Evolutionary conservation across 2,113 vertebrate genomes (phyloP).

Genomic region (Columbina picui): DNA sequence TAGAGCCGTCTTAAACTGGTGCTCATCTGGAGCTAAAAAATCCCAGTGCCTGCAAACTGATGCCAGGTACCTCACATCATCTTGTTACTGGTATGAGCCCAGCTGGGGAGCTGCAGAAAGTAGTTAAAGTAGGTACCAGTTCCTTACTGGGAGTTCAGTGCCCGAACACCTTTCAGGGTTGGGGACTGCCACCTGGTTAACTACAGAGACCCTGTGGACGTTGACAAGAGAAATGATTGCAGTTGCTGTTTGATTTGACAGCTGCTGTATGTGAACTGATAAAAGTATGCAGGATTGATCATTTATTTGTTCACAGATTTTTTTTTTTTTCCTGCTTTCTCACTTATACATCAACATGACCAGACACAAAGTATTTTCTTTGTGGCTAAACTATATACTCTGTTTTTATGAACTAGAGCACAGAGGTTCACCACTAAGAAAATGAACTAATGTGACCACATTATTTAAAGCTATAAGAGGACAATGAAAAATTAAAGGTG

Average conservation of each 20-base stretch:
- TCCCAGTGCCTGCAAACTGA: neutral
- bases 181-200: neutral
- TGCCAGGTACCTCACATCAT: neutral
- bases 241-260: neutral
- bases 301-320: neutral
- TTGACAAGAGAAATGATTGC: neutral
- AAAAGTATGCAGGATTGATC: neutral
- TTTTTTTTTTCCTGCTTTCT: neutral
- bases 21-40: neutral
- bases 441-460: neutral
- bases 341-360: neutral
- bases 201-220: neutral
- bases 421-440: neutral
- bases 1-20: neutral
- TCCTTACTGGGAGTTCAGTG: neutral
- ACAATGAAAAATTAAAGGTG: slow-evolving; percentile 6
- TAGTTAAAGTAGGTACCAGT: neutral
- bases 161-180: neutral
- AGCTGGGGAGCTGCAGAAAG: neutral
- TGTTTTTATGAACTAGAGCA: neutral
- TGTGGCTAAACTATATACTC: neutral
- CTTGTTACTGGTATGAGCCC: neutral
- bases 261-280: neutral
- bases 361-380: neutral
- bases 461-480: neutral